A percentile compares a stretch with the other conserved stretches of the same genome.
phyloP scores from a whole-genome alignment of 2,888 invertebrate species.

The Mythimna vitellina region DNA sequence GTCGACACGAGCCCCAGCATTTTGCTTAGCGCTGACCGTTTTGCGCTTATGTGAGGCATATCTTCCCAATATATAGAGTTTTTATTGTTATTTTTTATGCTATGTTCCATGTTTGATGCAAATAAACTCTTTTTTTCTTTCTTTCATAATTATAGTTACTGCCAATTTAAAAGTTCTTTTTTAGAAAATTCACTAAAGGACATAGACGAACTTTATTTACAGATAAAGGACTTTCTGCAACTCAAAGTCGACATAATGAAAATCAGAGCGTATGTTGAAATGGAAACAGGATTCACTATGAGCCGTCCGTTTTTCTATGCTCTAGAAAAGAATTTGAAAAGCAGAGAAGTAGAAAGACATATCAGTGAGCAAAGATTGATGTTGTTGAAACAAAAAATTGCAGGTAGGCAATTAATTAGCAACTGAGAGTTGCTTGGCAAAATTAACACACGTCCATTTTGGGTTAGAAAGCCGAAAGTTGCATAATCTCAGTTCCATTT shows the following conservation, averaged over 20 bases:
- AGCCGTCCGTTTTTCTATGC: conserved; percentile 69
- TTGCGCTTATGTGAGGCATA: no score
- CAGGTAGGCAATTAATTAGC: conserved; percentile 59
- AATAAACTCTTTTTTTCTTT: no score
- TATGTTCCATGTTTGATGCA: no score
- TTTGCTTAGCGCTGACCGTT: no score
- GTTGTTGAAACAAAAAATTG: conserved; percentile 71
- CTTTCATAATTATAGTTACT: no score
- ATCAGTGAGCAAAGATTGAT: conserved; percentile 67
- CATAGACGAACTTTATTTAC: conserved; percentile 34
- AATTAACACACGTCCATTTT: background rate
- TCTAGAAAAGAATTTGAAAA: conserved; percentile 70
- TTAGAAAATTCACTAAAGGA: background rate
- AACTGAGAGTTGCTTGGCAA: background rate
- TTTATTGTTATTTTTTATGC: no score
- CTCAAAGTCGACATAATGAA: conserved; percentile 70
- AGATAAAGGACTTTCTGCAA: conserved; percentile 75
- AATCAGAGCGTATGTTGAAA: conserved; percentile 73
- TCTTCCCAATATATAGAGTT: no score
- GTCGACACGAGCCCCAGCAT: no score
- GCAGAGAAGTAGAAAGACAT: conserved; percentile 66
- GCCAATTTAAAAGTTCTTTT: background rate
- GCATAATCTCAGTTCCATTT: background rate
- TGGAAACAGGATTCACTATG: conserved; percentile 72
- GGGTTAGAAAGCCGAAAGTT: background rate